Evolutionary conservation across 2,888 invertebrate species (phyloP), one percentile per base, ranked within the genome.

Genomic region (Hydropsyche betteni): DNA sequence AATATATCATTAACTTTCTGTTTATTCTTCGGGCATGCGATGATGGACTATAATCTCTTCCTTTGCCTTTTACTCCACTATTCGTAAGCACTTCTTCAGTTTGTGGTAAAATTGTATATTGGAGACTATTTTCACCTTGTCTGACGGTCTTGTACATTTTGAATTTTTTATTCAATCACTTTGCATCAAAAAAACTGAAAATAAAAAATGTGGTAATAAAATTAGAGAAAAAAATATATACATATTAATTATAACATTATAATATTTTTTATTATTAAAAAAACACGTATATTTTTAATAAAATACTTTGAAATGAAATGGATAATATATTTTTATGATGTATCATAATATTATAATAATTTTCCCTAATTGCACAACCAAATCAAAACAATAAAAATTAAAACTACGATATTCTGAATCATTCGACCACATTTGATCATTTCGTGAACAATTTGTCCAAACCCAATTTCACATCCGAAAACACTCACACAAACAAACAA

Each of bases 131-230:
- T 83, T 92, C 92, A 79, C 92, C 92, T 83, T 92, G 92, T 79
- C 91, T 86, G 83, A 92, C 92, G 80, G 92, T 92, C 86, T 92
- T 92, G 86, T 92, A 92, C 92, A 92, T 92, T 81, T 82, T 86
- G 81, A 81, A 24, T 50, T 36, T 68, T 14, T 1, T 33, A 14
- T 24, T 58, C 58, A n/a, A 10, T 24, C 12, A 34, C 5, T n/a
- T 5, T 4, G 24, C 0, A 2, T 61, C 1, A 55, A 14, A 55
- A 55, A 55, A 55, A 14, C 55, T 55, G 55, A 6, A 55, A 55
- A 55, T 14, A 55, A n/a, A 14, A 55, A 55, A 12, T 8, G 4
- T 55, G 4, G 4, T 14, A 55, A 3, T 16, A 1, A 44, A 44
- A 44, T 44, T 44, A 44, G 44, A 44, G 24, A 24, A 24, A 24